These are phyloP conservation scores for Theristicus caerulescens DNA, from an alignment of 2,113 vertebrate genomes.

Conservation along the genomic window DNA sequence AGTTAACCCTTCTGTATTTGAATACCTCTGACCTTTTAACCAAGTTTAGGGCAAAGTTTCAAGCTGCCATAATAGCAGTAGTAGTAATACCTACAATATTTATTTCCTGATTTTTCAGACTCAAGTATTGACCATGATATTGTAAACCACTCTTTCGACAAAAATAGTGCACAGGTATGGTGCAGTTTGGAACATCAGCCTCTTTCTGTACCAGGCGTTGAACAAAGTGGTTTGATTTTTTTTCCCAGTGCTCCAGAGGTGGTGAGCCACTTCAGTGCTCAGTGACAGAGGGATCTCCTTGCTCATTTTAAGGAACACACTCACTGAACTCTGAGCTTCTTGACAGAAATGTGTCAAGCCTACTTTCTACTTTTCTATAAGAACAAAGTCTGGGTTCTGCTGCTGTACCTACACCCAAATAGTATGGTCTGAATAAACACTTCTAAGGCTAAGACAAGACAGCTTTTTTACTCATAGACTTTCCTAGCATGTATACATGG, in stretches of 20 bases:
- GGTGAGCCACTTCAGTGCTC: not conserved
- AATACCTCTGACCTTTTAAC: not conserved
- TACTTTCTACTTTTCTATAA: not conserved
- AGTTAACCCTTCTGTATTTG: not conserved
- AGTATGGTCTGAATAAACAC: not conserved
- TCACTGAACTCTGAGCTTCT: not conserved
- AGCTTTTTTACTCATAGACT: not conserved
- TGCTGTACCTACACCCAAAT: not conserved
- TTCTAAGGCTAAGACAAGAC: not conserved
- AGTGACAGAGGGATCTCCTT: not conserved
- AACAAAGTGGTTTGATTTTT: not conserved
- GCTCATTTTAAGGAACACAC: not conserved
- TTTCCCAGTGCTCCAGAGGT: not conserved
- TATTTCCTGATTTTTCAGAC: not conserved
- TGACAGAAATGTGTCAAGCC: not conserved
- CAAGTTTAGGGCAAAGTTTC: not conserved
- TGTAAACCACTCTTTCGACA: not conserved
- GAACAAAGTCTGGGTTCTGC: not conserved
- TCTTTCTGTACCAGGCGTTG: not conserved
- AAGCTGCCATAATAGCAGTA: not conserved
- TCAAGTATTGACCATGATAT: not conserved
- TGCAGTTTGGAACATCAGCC: not conserved
- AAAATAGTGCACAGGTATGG: rapidly evolving
- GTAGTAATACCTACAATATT: not conserved
- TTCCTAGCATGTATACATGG: not conserved